phyloP scores from a whole-genome alignment of 37 sponge, comb jelly and placozoan species.

The Trichoplax adhaerens region DNA sequence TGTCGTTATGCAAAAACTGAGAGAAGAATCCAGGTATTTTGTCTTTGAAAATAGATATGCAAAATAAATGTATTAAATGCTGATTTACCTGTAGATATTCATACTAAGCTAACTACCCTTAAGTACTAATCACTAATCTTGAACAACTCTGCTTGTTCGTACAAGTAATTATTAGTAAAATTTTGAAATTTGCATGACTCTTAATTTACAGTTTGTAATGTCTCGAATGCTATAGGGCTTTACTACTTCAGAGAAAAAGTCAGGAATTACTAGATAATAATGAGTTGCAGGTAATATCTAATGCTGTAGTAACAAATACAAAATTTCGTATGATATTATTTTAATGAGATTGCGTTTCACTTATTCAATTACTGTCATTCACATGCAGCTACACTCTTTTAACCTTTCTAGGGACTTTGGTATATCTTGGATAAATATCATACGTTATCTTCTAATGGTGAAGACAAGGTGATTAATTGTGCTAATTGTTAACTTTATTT shows the following conservation, averaged over 20 bases:
- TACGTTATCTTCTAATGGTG: conserved; percentile 30
- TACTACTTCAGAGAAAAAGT: conserved; percentile 38
- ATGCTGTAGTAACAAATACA: background rate
- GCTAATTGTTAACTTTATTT: background rate
- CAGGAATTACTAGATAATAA: conserved; percentile 58
- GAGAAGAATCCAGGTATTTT: conserved; percentile 66
- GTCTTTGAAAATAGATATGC: background rate
- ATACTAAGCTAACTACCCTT: too few species aligned
- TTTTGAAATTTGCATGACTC: too few species aligned
- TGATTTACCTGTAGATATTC: too few species aligned
- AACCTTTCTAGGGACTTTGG: conserved; percentile 40
- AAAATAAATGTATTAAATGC: too few species aligned
- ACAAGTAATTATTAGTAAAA: too few species aligned
- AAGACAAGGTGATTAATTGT: conserved; percentile 29
- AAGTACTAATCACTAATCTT: too few species aligned
- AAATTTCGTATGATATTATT: background rate
- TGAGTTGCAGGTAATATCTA: conserved; percentile 33
- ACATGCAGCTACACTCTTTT: background rate
- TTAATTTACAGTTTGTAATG: background rate
- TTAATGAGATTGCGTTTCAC: too few species aligned
- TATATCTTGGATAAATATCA: conserved; percentile 55
- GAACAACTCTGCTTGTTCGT: too few species aligned
- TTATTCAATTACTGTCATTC: background rate
- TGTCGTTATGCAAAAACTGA: conserved; percentile 61
- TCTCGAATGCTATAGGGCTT: conserved; percentile 12